Base-by-base conservation (phyloP, 2,797 vertebrate species). In the Threskiornis aethiopicus region DNA sequence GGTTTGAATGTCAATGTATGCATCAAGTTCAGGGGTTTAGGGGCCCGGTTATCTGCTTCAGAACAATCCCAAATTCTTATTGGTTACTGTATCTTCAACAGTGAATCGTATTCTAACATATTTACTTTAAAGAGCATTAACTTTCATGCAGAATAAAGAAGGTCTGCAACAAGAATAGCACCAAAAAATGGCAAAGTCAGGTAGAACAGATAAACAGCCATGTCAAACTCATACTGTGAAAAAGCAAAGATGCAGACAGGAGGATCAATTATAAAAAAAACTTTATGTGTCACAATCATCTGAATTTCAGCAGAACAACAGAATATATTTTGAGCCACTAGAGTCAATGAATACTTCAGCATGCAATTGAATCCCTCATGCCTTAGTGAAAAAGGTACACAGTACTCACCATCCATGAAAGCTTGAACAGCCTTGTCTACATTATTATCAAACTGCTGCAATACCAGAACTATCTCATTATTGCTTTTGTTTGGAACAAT, bases 401-500 rank as follows among this genome's bases (percentile, higher is more conserved):
- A 64, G 35, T 90, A 98, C 98, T 93, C 75, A 98, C 98, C 98
- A 72, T 98, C 98, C 95, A 98, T 96, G 42, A 98, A 98, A 94
- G 98, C 98, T 70, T 98, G 98, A 41, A 98, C 98, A 19, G 98
- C 97, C 92, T 98, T 98, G 90, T 98, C 98, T 71, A 98, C 97
- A 10, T 98, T 98, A 95, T 98, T 98, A 86, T 98, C 98, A 95
- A 98, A 98, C 18, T 98, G 98, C 44, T 98, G 98, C 59, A 98
- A 95, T 92, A 98, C 98, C 94, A 98, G 95, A 46, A 98, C 97
- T 61, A 98, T 98, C 96, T 98, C 98, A 83, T 98, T 98, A 95
- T 98, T 98, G 97, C 98, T 98, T 96, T 97, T 98, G 96, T 98
- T 98, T 0, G 98, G 98, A 93, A 98, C 98, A 73, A 98, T 25